Evolutionary conservation across 1,140 invertebrate species (phyloP).

Genomic region (Aphidius gifuensis): DNA sequence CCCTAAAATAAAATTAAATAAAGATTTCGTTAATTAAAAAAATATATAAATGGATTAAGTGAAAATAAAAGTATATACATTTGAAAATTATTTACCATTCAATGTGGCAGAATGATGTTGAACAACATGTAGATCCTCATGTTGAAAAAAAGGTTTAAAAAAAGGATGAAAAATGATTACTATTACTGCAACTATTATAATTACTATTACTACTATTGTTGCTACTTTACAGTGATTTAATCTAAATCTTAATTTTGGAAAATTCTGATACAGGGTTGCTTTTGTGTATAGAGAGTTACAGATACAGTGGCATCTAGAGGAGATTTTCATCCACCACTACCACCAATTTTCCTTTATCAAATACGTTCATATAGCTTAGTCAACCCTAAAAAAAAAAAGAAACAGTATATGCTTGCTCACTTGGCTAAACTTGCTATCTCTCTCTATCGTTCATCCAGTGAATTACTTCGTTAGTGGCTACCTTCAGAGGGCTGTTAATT

Average conservation of each 20-base stretch:
- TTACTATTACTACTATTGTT: background rate
- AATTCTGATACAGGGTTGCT: constrained; percentile 12
- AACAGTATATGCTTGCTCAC: constrained; percentile 24
- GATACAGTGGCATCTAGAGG: constrained; percentile 28
- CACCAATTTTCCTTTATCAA: background rate
- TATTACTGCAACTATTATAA: no score
- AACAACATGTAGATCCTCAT: background rate
- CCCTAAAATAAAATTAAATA: no score
- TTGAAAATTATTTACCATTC: constrained; percentile 7
- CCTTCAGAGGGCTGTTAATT: constrained; percentile 58
- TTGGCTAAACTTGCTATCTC: constrained; percentile 20
- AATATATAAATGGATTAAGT: background rate
- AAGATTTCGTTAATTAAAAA: no score
- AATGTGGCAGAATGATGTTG: constrained; percentile 1
- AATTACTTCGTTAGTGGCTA: constrained; percentile 59
- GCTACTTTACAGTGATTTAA: constrained; percentile 42
- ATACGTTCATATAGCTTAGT: constrained; percentile 6
- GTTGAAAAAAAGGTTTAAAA: constrained; percentile 3
- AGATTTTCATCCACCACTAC: background rate
- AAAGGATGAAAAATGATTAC: no score
- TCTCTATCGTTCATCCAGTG: constrained; percentile 54
- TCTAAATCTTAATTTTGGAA: constrained; percentile 53
- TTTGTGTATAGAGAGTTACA: constrained; percentile 26
- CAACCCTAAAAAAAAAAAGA: constrained; percentile 4
- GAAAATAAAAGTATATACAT: background rate